phyloP scores from a whole-genome alignment of 2,888 invertebrate species.

The Phymatocera aterrima region DNA sequence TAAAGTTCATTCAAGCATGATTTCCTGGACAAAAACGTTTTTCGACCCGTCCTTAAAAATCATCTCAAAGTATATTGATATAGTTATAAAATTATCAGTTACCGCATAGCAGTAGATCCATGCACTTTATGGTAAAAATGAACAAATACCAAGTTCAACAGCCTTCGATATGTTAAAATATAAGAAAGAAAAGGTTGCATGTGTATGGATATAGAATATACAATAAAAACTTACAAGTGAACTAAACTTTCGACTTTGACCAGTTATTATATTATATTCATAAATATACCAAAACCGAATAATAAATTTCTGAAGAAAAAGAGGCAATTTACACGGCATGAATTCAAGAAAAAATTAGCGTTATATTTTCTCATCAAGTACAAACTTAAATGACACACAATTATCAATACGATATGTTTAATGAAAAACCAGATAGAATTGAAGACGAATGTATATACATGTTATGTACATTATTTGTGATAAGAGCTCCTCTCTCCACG shows the following conservation, averaged over 20 bases:
- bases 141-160: slow-evolving; percentile 14
- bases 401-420: not conserved
- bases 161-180: not conserved
- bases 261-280: not conserved
- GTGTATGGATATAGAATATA: not conserved
- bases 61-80: not conserved
- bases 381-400: not conserved
- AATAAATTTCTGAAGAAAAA: not conserved
- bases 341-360: too few species aligned
- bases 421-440: not conserved
- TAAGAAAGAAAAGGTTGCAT: not conserved
- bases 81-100: not conserved
- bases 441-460: not conserved
- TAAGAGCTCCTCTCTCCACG: not conserved
- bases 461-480: too few species aligned
- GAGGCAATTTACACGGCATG: too few species aligned
- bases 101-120: not conserved
- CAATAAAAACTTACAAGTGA: not conserved
- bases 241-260: slow-evolving; percentile 20
- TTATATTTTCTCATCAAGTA: not conserved
- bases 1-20: slow-evolving; percentile 26
- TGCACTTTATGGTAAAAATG: not conserved
- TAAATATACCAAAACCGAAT: not conserved
- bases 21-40: slow-evolving; percentile 1
- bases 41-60: slow-evolving; percentile 41